Conservation (phyloP, 2,888 invertebrate species). For the Eristalis intricaria region DNA sequence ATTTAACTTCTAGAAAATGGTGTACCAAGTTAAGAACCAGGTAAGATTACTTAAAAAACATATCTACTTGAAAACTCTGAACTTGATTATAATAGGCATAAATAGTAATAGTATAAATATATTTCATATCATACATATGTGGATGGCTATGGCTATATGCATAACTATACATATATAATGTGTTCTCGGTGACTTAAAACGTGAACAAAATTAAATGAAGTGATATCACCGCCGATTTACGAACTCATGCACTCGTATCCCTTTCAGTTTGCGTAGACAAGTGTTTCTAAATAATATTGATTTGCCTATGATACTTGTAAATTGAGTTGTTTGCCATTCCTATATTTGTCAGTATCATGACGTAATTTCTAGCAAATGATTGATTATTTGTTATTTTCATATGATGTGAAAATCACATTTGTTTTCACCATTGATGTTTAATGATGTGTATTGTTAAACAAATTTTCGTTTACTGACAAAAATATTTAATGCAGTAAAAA, state of each 20-base stretch:
- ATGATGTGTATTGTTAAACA: not conserved
- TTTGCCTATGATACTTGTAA: not conserved
- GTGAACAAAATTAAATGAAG: conserved; percentile 6
- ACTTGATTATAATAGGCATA: not conserved
- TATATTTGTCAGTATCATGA: not conserved
- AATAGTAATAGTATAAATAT: not conserved
- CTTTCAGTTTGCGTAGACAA: conserved; percentile 19
- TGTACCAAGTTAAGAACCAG: conserved; percentile 78
- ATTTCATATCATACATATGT: not conserved
- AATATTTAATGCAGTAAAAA: not conserved
- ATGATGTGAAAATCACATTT: not conserved
- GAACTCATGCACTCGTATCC: conserved; percentile 2
- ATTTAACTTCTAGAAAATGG: conserved; percentile 75
- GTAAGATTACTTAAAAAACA: conserved; percentile 74
- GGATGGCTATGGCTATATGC: too few relatives aligned
- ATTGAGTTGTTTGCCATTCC: not conserved
- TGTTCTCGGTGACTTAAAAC: not conserved
- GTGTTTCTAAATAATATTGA: not conserved
- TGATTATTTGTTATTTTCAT: not conserved
- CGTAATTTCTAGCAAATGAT: not conserved
- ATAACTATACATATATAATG: not conserved
- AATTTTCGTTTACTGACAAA: not conserved
- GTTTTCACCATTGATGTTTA: not conserved
- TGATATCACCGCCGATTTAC: conserved; percentile 41
- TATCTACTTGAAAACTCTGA: not conserved